Conservation (phyloP, 2,888 invertebrate genomes). For the Fragum fragum region DNA sequence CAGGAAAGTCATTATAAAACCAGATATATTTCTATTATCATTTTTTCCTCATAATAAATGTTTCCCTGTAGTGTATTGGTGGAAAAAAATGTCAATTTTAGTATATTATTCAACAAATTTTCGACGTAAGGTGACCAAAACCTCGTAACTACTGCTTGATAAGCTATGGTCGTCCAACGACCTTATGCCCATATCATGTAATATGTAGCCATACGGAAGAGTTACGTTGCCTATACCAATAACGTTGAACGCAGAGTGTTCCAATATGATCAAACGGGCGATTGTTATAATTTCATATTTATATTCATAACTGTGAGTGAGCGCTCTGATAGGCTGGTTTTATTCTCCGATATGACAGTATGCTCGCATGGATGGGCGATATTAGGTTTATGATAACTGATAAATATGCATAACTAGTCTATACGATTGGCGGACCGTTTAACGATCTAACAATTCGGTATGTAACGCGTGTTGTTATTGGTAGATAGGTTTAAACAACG, state of each 20-base stretch:
- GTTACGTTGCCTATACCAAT: background rate
- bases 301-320: constrained; percentile 7
- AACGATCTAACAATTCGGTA: background rate
- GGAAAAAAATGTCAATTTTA: too few species aligned
- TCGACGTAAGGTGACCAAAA: too few species aligned
- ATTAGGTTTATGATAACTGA: constrained; percentile 17
- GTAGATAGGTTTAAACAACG: background rate
- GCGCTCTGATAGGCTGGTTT: background rate
- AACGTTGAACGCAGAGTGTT: background rate
- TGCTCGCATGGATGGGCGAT: background rate
- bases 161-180: too few species aligned
- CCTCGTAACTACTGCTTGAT: too few species aligned
- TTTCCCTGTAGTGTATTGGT: too few species aligned
- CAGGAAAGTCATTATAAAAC: too few species aligned
- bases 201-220: too few species aligned
- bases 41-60: too few species aligned
- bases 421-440: constrained; percentile 14
- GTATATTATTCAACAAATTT: too few species aligned
- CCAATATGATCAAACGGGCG: constrained; percentile 15
- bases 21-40: too few species aligned
- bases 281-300: constrained; percentile 26
- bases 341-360: constrained; percentile 27
- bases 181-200: too few species aligned
- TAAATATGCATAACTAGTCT: constrained; percentile 22
- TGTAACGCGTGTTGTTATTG: constrained; percentile 13